Conservation (phyloP, 2,797 vertebrate species). For the Trichosurus vulpecula region DNA sequence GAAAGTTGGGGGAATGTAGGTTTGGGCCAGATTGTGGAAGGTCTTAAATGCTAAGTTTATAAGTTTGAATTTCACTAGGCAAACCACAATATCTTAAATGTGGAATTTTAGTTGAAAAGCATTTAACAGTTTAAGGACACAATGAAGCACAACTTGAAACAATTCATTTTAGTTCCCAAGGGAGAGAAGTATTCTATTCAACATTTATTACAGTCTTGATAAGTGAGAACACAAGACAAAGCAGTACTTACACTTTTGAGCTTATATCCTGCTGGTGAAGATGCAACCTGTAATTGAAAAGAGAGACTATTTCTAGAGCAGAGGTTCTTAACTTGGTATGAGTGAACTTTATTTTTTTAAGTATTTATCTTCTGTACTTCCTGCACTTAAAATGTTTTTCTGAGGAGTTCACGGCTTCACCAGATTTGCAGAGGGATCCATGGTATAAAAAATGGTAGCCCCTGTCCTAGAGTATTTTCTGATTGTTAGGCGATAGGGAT, state of each 20-base stretch:
- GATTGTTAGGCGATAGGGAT: not conserved
- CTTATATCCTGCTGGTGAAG: not conserved
- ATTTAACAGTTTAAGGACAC: no score
- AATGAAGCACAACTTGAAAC: no score
- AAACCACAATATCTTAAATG: not conserved
- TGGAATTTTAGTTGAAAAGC: no score
- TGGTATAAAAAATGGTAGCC: not conserved
- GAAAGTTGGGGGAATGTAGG: not conserved
- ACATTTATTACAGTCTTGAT: not conserved
- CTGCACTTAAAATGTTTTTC: not conserved
- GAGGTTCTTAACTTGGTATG: not conserved
- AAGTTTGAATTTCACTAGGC: not conserved
- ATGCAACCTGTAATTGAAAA: not conserved
- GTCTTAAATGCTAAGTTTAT: not conserved
- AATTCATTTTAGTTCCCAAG: not conserved
- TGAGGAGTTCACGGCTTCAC: not conserved
- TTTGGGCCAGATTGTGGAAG: not conserved
- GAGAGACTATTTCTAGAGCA: not conserved
- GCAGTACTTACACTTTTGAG: not conserved
- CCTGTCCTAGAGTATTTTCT: not conserved
- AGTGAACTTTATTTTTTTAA: not conserved
- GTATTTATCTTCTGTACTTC: not conserved
- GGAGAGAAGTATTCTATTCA: not conserved
- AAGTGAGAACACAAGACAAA: not conserved
- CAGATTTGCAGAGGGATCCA: not conserved